A percentile compares a stretch with the other conserved stretches of the same genome.
These are phyloP conservation scores for Sparus aurata DNA, from an alignment of 2,797 vertebrate genomes.

Conservation along the genomic window DNA sequence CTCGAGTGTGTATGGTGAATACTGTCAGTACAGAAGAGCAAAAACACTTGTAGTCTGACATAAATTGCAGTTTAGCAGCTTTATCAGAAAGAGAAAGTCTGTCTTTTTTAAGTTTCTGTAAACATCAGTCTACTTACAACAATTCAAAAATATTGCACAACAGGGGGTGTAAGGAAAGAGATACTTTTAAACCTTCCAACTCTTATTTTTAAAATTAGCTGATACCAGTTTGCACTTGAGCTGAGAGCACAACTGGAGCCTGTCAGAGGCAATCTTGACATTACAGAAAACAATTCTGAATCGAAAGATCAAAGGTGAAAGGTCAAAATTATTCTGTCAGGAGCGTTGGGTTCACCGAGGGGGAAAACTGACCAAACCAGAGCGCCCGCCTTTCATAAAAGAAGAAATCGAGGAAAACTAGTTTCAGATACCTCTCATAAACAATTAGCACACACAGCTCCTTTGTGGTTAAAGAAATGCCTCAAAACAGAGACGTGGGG, in stretches of 20 bases:
- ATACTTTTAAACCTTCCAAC: conserved; percentile 8
- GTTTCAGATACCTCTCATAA: conserved; percentile 2
- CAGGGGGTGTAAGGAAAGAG: neutral
- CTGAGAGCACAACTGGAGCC: conserved; percentile 71
- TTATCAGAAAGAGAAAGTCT: neutral
- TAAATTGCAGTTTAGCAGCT: neutral
- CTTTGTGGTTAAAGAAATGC: conserved; percentile 56
- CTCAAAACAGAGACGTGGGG: conserved; percentile 44
- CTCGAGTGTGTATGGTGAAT: neutral
- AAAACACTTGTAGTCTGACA: neutral
- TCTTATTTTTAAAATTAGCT: conserved; percentile 26
- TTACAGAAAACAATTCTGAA: conserved; percentile 82
- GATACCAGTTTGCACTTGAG: conserved; percentile 60
- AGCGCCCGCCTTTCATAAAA: conserved; percentile 5
- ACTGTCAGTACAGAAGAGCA: neutral
- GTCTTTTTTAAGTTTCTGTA: neutral
- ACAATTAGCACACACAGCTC: neutral
- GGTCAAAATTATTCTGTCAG: conserved; percentile 81
- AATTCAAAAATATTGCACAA: neutral
- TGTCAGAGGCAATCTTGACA: conserved; percentile 82
- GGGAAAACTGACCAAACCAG: conserved; percentile 50
- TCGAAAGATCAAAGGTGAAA: conserved; percentile 82
- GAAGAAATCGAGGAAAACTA: conserved; percentile 22
- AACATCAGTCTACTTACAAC: neutral
- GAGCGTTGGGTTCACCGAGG: conserved; percentile 64